These are phyloP conservation scores for Platysteira castanea DNA, from an alignment of 2,113 vertebrate genomes.

Conservation along the genomic window DNA sequence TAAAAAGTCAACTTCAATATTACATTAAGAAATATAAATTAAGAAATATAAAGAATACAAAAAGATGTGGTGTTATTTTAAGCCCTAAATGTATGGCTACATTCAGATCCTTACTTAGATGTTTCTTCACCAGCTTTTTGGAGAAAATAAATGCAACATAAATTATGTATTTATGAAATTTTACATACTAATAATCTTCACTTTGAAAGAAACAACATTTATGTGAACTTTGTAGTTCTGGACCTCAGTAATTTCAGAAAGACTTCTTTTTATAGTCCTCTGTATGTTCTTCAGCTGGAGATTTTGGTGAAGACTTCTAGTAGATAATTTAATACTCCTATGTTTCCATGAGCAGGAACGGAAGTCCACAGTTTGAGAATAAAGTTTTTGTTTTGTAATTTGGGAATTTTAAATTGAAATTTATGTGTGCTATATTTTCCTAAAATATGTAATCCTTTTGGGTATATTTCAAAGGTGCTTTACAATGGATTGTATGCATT, in stretches of 20 bases:
- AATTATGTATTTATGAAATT: not conserved
- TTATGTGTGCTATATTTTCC: not conserved
- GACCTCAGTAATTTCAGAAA: not conserved
- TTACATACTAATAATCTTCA: not conserved
- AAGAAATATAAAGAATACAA: not conserved
- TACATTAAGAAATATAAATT: not conserved
- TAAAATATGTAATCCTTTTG: not conserved
- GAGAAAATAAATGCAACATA: not conserved
- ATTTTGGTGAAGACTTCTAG: not conserved
- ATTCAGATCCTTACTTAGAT: not conserved
- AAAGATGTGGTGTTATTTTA: not conserved
- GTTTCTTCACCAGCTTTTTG: not conserved
- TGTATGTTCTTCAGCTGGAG: not conserved
- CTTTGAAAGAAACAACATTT: not conserved
- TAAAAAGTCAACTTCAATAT: not conserved
- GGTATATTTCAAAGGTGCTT: not conserved
- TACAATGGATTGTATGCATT: not conserved
- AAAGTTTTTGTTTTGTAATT: not conserved
- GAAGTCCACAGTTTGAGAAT: not conserved
- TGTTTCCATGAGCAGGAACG: not conserved
- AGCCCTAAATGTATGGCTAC: not conserved
- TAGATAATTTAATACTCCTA: not conserved
- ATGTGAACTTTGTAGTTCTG: not conserved
- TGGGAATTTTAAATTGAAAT: not conserved
- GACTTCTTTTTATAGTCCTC: not conserved